Base-by-base conservation (phyloP, 1,140 invertebrate genomes). In the Solen grandis region DNA sequence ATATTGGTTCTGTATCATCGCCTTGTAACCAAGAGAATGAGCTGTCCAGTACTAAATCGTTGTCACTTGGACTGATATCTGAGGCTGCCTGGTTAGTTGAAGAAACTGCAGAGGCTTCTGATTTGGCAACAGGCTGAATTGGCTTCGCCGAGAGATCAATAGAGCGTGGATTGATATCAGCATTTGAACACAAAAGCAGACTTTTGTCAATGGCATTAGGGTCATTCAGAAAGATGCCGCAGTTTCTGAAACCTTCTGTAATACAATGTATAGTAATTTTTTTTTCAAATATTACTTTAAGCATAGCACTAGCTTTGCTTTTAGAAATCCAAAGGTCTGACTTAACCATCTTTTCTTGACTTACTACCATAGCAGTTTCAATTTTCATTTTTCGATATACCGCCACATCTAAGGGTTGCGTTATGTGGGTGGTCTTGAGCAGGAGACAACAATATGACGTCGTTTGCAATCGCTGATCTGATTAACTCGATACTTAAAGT, bases 301-400 rank as follows among this genome's bases (percentile, higher is more conserved):
- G 62, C 0, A 82, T 54, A 29, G 52, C 74, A 36, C 80, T 82
- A 13, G 70, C 63, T 14, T 69, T 22, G 35, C 52, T 82, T 38
- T 82, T 82, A 2, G 72, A 82, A 5, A 82, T 35, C 72, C 62
- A 82, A 4, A 82, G 22, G 36, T 81, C 59, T 2, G 69, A 74
- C 25, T 75, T 81, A 1, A 81, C n/a, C 60, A 74, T 68, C 27
- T 75, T 81, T 8, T 52, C 60, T 35, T 81, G 52, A 50, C 69
- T 68, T 2, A 81, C 70, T 16, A 60, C 29, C 36, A 74, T 82
- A 2, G 80, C 41, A 19, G 80, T 52, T 57, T 82, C 80, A 5
- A 54, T 54, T 50, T 75, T 82, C 63, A 82, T 82, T 27, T 54
- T 65, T 59, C 72, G 35, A 29, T 82, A 82, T 1, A 82, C 80